These are phyloP conservation scores for Oscheius onirici DNA, from an alignment of 2,888 invertebrate genomes.

Conservation along the genomic window DNA sequence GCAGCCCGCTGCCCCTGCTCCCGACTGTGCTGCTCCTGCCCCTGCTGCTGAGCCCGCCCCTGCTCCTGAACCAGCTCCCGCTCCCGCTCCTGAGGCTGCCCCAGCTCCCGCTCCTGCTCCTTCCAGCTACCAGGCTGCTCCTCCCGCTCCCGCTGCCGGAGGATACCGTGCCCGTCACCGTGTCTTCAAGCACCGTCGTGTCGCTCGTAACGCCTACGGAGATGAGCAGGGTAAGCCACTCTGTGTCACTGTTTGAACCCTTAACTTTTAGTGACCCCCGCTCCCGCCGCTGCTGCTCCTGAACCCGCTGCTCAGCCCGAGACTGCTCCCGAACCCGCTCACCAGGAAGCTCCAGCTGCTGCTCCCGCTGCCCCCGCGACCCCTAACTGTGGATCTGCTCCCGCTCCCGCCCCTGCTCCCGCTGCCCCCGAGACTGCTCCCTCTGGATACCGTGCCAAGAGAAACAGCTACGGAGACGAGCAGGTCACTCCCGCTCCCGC, in stretches of 20 bases:
- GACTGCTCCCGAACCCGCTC: slow-evolving; percentile 35
- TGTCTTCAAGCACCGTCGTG: slow-evolving; percentile 26
- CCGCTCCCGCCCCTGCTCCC: slow-evolving; percentile 3
- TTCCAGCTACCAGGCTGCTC: slow-evolving; percentile 3
- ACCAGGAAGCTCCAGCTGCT: slow-evolving; percentile 27
- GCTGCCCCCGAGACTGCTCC: slow-evolving; percentile 2
- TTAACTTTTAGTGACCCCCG: slow-evolving; percentile 12
- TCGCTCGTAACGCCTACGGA: slow-evolving; percentile 44
- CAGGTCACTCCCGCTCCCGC: slow-evolving; percentile 34
- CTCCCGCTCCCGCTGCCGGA: slow-evolving; percentile 25
- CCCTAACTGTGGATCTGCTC: slow-evolving; percentile 1
- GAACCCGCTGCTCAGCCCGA: slow-evolving; percentile 35
- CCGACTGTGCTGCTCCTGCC: slow-evolving; percentile 7
- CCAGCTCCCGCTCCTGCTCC: slow-evolving; percentile 26
- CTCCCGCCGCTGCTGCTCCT: slow-evolving; percentile 25
- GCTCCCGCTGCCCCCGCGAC: slow-evolving; percentile 35
- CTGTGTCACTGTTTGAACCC: too few relatives aligned
- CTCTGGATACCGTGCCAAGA: slow-evolving; percentile 46
- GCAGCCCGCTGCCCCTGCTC: slow-evolving; percentile 7
- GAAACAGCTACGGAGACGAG: slow-evolving; percentile 54
- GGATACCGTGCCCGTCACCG: slow-evolving; percentile 27
- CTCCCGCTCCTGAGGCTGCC: slow-evolving; percentile 32
- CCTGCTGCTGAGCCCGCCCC: slow-evolving; percentile 28
- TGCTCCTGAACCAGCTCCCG: slow-evolving; percentile 23
- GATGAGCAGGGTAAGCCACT: slow-evolving; percentile 44